These are phyloP conservation scores for Caenorhabditis tropicalis DNA, from an alignment of 1,140 invertebrate species.

Conservation along the genomic window DNA sequence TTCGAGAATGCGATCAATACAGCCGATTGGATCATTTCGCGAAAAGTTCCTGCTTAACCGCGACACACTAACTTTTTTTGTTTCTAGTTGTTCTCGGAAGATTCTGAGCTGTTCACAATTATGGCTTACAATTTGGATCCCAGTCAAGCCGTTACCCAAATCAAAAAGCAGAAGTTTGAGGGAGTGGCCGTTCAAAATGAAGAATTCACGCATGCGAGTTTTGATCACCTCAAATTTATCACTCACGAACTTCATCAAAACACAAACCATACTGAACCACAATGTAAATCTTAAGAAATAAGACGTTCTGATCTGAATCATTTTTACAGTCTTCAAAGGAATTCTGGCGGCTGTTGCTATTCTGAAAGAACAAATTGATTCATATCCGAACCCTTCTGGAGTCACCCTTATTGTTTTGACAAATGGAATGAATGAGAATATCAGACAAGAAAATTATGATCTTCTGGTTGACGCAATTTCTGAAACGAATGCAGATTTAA, in stretches of 20 bases:
- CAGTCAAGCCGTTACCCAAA: not conserved
- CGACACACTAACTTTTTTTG: not conserved
- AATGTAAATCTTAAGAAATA: not conserved
- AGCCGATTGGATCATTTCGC: not conserved
- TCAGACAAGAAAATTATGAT: not conserved
- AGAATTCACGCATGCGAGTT: not conserved
- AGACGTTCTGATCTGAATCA: no score
- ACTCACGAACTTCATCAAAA: not conserved
- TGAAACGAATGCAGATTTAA: not conserved
- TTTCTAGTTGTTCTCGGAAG: not conserved
- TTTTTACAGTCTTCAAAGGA: conserved; percentile 12
- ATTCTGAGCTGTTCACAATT: not conserved
- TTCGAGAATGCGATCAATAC: conserved; percentile 6
- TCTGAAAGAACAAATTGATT: not conserved
- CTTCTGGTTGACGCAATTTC: not conserved
- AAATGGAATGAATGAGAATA: not conserved
- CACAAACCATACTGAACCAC: not conserved
- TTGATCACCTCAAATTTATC: not conserved
- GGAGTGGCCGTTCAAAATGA: not conserved
- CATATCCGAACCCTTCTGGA: not conserved
- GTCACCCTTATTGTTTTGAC: not conserved
- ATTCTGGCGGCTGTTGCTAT: not conserved
- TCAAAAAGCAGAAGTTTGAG: not conserved
- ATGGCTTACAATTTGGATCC: not conserved
- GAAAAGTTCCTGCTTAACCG: not conserved